phyloP scores from a whole-genome alignment of 2,888 invertebrate species.

The Tetranychus piercei region DNA sequence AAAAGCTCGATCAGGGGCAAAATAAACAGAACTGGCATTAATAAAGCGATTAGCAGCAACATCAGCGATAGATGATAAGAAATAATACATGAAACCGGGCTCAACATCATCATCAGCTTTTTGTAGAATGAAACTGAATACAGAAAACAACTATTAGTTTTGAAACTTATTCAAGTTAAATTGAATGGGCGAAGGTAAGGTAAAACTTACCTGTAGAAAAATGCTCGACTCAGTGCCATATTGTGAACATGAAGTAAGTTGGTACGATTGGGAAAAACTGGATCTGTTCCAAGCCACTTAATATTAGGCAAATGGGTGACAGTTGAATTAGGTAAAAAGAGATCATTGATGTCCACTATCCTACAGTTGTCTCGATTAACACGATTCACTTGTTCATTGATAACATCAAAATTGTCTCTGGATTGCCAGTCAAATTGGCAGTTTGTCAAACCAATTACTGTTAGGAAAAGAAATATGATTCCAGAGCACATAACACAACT shows the following conservation, averaged over 20 bases:
- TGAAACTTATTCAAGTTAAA: conserved; percentile 27
- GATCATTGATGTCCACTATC: conserved; percentile 61
- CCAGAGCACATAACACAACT: too few species aligned
- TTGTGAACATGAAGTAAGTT: conserved; percentile 80
- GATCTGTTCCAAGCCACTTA: conserved; percentile 80
- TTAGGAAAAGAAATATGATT: too few species aligned
- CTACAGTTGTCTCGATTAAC: conserved; percentile 72
- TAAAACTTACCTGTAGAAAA: conserved; percentile 52
- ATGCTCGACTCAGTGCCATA: conserved; percentile 83
- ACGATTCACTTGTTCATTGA: conserved; percentile 60
- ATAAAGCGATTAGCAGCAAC: conserved; percentile 77
- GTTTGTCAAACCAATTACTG: neutral
- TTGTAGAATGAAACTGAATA: conserved; percentile 57
- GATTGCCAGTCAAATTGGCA: conserved; percentile 74
- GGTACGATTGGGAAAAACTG: conserved; percentile 82
- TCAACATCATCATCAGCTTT: conserved; percentile 79
- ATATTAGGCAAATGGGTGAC: conserved; percentile 82
- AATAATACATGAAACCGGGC: conserved; percentile 95
- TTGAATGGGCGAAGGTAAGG: conserved; percentile 28
- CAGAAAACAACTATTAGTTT: neutral
- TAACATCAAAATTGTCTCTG: conserved; percentile 71
- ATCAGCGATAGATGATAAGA: conserved; percentile 81
- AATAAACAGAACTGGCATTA: conserved; percentile 80
- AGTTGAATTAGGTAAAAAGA: conserved; percentile 61
- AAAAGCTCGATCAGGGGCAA: conserved; percentile 79